Evolutionary conservation across 2,888 invertebrate genomes (phyloP).

Genomic region (Heliconius aoede): DNA sequence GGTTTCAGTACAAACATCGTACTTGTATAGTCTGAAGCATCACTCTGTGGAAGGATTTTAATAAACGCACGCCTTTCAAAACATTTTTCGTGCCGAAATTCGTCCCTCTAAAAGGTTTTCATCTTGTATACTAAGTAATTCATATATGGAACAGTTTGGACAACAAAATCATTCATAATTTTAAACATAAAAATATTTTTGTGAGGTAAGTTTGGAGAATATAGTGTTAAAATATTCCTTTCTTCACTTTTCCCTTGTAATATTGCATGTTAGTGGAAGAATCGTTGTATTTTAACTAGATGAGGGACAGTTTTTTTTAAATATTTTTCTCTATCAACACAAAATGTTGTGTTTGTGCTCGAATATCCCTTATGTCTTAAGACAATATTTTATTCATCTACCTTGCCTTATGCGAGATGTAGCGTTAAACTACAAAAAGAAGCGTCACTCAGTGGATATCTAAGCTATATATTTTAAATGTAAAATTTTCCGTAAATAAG

Average conservation of each 20-base stretch:
- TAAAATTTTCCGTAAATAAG: not conserved
- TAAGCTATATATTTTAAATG: not conserved
- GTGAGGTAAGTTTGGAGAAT: not conserved
- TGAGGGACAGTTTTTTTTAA: too few species aligned
- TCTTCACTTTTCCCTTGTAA: not conserved
- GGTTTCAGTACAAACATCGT: conserved; percentile 16
- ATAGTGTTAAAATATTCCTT: not conserved
- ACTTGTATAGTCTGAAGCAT: conserved; percentile 22
- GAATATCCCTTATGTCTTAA: too few species aligned
- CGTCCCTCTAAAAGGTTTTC: conserved; percentile 24
- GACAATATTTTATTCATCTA: too few species aligned
- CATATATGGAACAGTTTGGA: conserved; percentile 18
- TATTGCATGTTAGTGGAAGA: too few species aligned
- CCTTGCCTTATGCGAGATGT: too few species aligned
- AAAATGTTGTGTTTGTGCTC: too few species aligned
- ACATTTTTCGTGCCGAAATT: conserved; percentile 31
- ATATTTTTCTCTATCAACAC: too few species aligned
- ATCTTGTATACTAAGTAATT: conserved; percentile 29
- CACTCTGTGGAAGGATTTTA: conserved; percentile 33
- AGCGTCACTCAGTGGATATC: too few species aligned
- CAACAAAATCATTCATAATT: conserved; percentile 10
- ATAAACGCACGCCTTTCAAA: conserved; percentile 29
- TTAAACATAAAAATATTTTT: not conserved
- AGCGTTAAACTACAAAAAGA: too few species aligned
- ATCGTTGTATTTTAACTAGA: too few species aligned